Percentiles rank a stretch among this genome's conserved stretches.
These are phyloP conservation scores for Seriola aureovittata DNA, from an alignment of 2,113 vertebrate genomes.

Conservation along the genomic window DNA sequence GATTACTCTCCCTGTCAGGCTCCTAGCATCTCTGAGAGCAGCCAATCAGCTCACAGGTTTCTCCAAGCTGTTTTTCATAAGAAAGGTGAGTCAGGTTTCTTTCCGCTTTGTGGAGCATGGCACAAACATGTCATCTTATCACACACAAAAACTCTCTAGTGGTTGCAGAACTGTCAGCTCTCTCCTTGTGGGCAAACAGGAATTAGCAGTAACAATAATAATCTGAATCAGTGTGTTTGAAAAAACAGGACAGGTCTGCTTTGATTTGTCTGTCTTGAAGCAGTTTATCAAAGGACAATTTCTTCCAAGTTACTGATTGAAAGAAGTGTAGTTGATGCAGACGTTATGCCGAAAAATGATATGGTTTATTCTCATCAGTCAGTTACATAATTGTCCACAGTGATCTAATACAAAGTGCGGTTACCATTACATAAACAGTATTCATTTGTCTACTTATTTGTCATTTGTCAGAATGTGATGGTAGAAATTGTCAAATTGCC, in stretches of 20 bases:
- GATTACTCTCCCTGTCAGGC: constrained; percentile 95
- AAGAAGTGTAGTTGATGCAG: not conserved
- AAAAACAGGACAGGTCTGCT: not conserved
- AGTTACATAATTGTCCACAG: too few relatives aligned
- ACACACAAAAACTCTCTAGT: not conserved
- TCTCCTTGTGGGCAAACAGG: too few relatives aligned
- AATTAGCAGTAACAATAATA: too few relatives aligned
- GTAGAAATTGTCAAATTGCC: too few relatives aligned
- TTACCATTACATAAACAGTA: too few relatives aligned
- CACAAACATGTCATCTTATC: not conserved
- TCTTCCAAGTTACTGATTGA: not conserved
- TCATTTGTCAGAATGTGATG: too few relatives aligned
- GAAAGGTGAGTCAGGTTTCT: constrained; percentile 87
- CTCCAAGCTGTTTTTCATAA: constrained; percentile 99
- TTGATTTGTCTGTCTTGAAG: not conserved
- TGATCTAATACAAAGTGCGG: too few relatives aligned
- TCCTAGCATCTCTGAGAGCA: constrained; percentile 93
- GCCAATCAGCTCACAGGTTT: constrained; percentile 95
- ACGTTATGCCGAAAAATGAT: too few relatives aligned
- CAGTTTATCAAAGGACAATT: not conserved
- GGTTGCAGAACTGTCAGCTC: not conserved
- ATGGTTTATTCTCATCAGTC: too few relatives aligned
- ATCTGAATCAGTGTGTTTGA: not conserved
- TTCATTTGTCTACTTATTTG: too few relatives aligned
- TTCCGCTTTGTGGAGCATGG: not conserved